Evolutionary conservation across 2,113 vertebrate species (phyloP), one percentile per base, ranked within the genome.

Genomic region (Grantiella picta): DNA sequence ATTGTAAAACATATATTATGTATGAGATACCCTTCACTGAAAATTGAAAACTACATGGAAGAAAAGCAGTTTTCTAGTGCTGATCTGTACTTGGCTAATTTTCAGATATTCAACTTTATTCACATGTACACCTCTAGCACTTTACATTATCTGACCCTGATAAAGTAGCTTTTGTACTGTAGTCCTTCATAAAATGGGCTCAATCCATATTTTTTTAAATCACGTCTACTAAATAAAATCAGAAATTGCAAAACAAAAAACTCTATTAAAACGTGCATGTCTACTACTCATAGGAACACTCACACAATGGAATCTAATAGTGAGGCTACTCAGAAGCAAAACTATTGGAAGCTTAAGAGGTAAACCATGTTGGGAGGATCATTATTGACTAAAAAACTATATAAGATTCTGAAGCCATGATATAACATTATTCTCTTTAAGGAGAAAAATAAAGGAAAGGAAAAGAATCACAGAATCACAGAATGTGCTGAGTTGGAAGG

Each of bases 31-130:
- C 9, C 17, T 54, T 68, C 9, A 36, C 35, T 68, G 11, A 87
- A 94, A 85, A 71, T 35, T 38, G 38, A 59, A 78, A 25, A 44
- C 2, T 64, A 70, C 66, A 65, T 40, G 14, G 23, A 78, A 75
- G 6, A 83, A 42, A 63, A 50, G 1, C 1, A 5, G 2, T 5
- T 60, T 66, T 7, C 18, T 52, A 9, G 10, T 33, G 22, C 2
- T 75, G 27, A 42, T 24, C 15, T 66, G 6, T 22, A 73, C 8
- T 84, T 54, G 4, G 10, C 47, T 44, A 33, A 40, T 35, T 72
- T 95, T 90, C 22, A 61, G 28, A 16, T 11, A 56, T 10, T 53
- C 23, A 49, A 1, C 25, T 65, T 72, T 44, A n/a, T 53, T 76
- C 7, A 5, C 8, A 31, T 10, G 5, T 64, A 44, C 20, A 44